Base-by-base conservation (phyloP, 2,888 invertebrate genomes). In the Diplazon laetatorius region DNA sequence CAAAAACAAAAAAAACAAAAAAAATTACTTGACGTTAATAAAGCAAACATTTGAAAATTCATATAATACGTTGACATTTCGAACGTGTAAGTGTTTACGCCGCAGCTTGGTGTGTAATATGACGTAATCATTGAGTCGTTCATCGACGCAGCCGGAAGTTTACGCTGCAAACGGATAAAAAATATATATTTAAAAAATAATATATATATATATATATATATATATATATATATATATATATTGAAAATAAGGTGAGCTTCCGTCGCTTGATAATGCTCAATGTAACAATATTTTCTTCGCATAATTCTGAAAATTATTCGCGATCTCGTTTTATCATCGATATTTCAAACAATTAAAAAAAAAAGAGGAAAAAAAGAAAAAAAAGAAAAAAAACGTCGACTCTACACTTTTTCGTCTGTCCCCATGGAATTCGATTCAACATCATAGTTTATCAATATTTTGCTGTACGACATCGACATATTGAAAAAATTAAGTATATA, bases 401-500 rank as follows among this genome's bases (percentile, higher is more conserved):
- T n/a, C 30, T 12, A 25, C 14, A 46, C 8, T 46, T 16, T 50
- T 77, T 22, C 66, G 44, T 46, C 44, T 66, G 55, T 72, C 42
- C 44, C 4, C 14, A 63, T 70, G 39, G 25, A 57, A 30, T 57
- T 71, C 35, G 12, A 59, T 59, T 44, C 14, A 35, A 39, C 42
- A 74, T 48, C 20, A 60, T 18, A 39, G 16, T 39, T 60, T 46
- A 78, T 63, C 35, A 59, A 80, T 71, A 72, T 63, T 48, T 77
- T 62, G 25, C 57, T 82, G 75, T 82, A 78, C 52, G 75, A 77
- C 71, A 63, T 48, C 6, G 44, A 59, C n/a, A 48, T 78, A 74
- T 73, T 14, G 76, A 82, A 82, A 52, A 25, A 10, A 30, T 30
- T 83, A 78, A 82, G 80, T 84, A 83, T 84, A 85, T 85, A 85